A percentile compares a stretch with the other conserved stretches of the same genome.
These are phyloP conservation scores for Eupithecia inturbata DNA, from an alignment of 2,888 invertebrate genomes.

Conservation along the genomic window DNA sequence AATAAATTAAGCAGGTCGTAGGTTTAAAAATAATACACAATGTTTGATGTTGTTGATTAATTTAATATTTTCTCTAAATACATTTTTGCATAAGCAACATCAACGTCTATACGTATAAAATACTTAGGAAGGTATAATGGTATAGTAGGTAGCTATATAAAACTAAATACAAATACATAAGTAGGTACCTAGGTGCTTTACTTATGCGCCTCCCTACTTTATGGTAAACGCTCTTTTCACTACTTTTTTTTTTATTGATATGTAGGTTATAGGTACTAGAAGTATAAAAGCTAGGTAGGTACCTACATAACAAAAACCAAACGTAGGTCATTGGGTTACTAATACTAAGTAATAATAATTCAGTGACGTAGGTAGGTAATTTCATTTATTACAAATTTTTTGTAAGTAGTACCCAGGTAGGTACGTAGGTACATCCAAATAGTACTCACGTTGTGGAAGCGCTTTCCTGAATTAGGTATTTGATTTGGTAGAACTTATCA, in stretches of 20 bases:
- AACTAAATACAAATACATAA: no score
- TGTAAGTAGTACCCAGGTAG: neutral
- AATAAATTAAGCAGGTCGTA: neutral
- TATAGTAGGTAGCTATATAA: no score
- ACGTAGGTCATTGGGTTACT: no score
- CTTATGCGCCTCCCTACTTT: no score
- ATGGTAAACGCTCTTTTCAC: no score
- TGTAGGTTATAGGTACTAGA: neutral
- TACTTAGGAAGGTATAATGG: conserved; percentile 9
- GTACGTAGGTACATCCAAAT: neutral
- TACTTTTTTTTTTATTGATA: neutral
- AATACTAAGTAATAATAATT: no score
- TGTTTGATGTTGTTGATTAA: conserved; percentile 1
- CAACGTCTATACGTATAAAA: conserved; percentile 49
- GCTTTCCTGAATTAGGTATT: neutral
- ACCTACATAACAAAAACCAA: neutral
- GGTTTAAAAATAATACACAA: conserved; percentile 7
- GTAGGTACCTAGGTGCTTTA: no score
- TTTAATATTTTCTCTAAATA: conserved; percentile 28
- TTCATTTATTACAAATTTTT: no score
- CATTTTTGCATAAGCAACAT: conserved; percentile 63
- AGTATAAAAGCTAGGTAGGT: no score
- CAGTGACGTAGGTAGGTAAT: no score
- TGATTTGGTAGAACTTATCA: neutral
- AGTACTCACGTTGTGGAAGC: no score